Evolutionary conservation across 2,888 invertebrate species (phyloP), one percentile per base, ranked within the genome.

Genomic region (Odontocolon sp.): DNA sequence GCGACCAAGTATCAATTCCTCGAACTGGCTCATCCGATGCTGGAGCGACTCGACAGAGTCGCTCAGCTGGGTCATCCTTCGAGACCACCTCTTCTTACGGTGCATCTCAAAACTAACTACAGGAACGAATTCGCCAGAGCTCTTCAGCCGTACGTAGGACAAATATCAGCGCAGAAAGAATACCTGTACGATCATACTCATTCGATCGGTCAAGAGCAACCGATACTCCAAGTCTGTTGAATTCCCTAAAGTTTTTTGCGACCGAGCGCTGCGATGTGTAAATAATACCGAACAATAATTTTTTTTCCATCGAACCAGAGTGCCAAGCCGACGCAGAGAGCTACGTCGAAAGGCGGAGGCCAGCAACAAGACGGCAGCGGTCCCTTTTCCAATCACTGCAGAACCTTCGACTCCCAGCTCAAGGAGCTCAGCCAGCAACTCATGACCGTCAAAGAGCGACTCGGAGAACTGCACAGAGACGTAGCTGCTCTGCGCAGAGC

Each of bases 1-100:
- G 94, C 95, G 2, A 94, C 94, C 82, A 95, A 95, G 87, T 94
- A 94, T 85, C 95, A 95, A 87, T 95, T 95, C 87, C 91, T 95
- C 54, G 95, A 94, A 85, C 89, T 95, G 70, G 94, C 93, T 16
- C 94, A 94, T 84, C 93, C 93, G 2, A 91, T 95, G 89, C 92
- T 95, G 84, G 94, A 94, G 79, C 91, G 95, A 54, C 89, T 95
- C 64, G 91, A 93, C 50, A 92, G 93, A 14, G 94, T 95, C 8
- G 93, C 94, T 0, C 94, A 94, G 83, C 91, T 94, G 36, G 93
- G 93, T 52, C 93, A 93, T 85, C 93, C 93, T 0, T 91, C 93
- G 42, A 92, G 93, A 23, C 89, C 89, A 0, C 87, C 89, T 0
- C 69, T 89, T 1, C 77, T 89, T 21, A 83, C 83, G 2, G 85